Evolutionary conservation across 2,888 invertebrate genomes (phyloP), one percentile per base, ranked within the genome.

Genomic region (Agrotis clavis): DNA sequence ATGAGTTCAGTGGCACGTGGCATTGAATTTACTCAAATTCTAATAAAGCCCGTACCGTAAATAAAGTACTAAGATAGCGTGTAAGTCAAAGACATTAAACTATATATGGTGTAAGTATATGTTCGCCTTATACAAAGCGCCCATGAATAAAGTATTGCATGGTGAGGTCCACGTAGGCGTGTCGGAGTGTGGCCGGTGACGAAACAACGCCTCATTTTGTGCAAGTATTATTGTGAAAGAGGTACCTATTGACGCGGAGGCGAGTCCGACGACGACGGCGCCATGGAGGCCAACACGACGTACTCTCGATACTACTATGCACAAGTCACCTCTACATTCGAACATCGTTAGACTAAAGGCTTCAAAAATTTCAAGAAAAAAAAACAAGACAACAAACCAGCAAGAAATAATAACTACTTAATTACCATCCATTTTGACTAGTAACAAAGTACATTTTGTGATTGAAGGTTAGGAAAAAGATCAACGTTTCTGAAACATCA

Each of bases 181-280:
- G 92, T 93, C 93, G 90, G 88, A 90, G 91, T 90, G 88, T 90
- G 90, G 88, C 82, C 86, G 88, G 86, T 95, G 95, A 94, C 93
- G 95, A 95, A 95, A 96, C 91, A 86, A 87, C 89, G 89, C 92
- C 91, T 90, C 91, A 92, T 92, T 94, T 91, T 93, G 92, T 93
- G 94, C 94, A 95, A 95, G 90, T 90, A 90, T 90, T 91, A 94
- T 96, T 95, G 95, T 93, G 94, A 94, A 95, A 96, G 91, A 94
- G 89, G 88, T 79, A 79, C 83, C 79, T 92, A 92, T 92, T 90
- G 92, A 92, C 91, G 91, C 87, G 91, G 91, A 92, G 92, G 92
- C 92, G 89, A 86, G 82, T 79, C 87, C 87, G 87, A 86, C 89
- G 89, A 86, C 89, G 25, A 25, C 25, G 89, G 86, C 88, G 88